phyloP scores from a whole-genome alignment of 2,113 vertebrate genomes.

The Nothobranchius furzeri region DNA sequence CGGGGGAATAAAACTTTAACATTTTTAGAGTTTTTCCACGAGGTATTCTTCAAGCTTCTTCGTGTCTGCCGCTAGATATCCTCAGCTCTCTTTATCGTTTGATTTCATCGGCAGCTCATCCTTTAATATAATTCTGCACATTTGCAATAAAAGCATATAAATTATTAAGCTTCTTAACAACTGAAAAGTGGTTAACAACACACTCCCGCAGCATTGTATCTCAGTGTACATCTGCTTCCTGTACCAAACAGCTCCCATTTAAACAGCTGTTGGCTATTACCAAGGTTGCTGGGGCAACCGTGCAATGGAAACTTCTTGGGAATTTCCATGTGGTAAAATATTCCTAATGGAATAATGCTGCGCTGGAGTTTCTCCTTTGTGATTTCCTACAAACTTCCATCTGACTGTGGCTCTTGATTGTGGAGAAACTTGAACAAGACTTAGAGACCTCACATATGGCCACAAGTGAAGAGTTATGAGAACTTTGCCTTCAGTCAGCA shows the following conservation, averaged over 20 bases:
- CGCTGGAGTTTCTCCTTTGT: neutral
- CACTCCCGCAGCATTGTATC: slow-evolving; percentile 2
- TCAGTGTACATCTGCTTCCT: slow-evolving; percentile 51
- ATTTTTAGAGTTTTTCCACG: too few species aligned
- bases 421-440: slow-evolving; percentile 29
- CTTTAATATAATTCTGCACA: neutral
- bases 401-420: too few species aligned
- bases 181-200: neutral
- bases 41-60: too few species aligned
- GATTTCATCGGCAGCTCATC: neutral
- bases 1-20: too few species aligned
- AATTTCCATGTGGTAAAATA: slow-evolving; percentile 47
- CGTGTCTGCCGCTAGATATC: too few species aligned
- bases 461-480: slow-evolving; percentile 11
- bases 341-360: slow-evolving; percentile 10
- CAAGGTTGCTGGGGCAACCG: slow-evolving; percentile 59
- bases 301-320: slow-evolving; percentile 72
- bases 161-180: slow-evolving; percentile 7
- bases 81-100: too few species aligned
- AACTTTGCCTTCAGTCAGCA: slow-evolving; percentile 2
- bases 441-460: slow-evolving; percentile 21
- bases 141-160: neutral
- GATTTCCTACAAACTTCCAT: neutral
- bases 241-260: slow-evolving; percentile 37
- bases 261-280: slow-evolving; percentile 74